Evolutionary conservation across 2,797 vertebrate species (phyloP).

Genomic region (Hemibagrus guttatus): DNA sequence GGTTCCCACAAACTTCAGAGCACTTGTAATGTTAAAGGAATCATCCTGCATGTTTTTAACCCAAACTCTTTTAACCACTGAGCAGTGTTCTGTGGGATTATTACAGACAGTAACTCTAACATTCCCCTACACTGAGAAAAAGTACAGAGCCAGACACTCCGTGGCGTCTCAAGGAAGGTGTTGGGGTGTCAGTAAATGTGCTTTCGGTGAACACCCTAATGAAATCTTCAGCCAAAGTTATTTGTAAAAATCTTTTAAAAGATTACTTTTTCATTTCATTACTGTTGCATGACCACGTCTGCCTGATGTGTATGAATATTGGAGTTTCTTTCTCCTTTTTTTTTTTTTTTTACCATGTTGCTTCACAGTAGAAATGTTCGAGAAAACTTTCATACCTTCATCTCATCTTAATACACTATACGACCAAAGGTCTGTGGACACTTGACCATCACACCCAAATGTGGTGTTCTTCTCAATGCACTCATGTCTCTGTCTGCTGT

Average conservation of each 20-base stretch:
- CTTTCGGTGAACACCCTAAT: neutral
- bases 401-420: neutral
- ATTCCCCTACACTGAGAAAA: neutral
- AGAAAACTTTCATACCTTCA: neutral
- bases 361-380: neutral
- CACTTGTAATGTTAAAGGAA: neutral
- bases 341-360: neutral
- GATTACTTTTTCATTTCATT: neutral
- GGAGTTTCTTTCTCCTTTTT: neutral
- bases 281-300: neutral
- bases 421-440: neutral
- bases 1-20: constrained; percentile 21
- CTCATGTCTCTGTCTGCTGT: neutral
- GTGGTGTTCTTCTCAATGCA: neutral
- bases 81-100: too few species aligned
- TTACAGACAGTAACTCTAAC: neutral
- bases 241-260: neutral
- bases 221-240: neutral
- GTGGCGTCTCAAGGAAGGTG: neutral
- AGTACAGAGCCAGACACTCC: neutral
- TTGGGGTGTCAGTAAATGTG: neutral
- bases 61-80: neutral
- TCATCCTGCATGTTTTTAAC: neutral
- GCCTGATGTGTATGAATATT: neutral
- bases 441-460: neutral